Percentiles rank a stretch among this genome's conserved stretches.
Conservation (phyloP, 2,113 vertebrate species). For the Oplegnathus fasciatus region DNA sequence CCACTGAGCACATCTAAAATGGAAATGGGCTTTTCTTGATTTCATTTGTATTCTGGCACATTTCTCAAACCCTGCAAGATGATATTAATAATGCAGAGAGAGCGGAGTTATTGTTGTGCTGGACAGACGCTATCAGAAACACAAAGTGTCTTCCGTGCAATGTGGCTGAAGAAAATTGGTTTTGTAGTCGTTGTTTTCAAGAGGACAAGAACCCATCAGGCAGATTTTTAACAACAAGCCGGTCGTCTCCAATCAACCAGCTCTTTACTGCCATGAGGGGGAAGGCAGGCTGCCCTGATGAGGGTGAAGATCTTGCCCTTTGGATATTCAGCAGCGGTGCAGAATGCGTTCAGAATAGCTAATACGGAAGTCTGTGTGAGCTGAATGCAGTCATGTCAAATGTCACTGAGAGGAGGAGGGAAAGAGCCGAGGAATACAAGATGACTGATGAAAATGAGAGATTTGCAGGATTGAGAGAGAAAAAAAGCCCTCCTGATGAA, state of each 20-base stretch:
- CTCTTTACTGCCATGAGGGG: not conserved
- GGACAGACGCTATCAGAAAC: constrained; percentile 13
- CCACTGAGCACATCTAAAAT: constrained; percentile 8
- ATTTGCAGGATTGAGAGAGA: not conserved
- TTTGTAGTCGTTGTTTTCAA: not conserved
- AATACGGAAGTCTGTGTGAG: constrained; percentile 31
- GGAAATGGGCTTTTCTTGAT: constrained; percentile 18
- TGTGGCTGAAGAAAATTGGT: not conserved
- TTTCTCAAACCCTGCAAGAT: constrained; percentile 11
- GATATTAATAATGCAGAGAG: constrained; percentile 52
- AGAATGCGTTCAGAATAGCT: constrained; percentile 54
- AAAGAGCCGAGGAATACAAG: not conserved
- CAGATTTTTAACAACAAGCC: not conserved
- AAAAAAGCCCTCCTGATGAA: constrained; percentile 2
- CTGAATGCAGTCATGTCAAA: constrained; percentile 47
- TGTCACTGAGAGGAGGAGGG: constrained; percentile 11
- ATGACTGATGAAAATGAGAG: constrained; percentile 13
- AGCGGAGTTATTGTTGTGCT: not conserved
- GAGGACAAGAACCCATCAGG: not conserved
- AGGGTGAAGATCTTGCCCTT: constrained; percentile 53
- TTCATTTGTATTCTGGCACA: constrained; percentile 50
- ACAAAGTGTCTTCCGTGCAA: not conserved
- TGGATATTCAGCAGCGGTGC: constrained; percentile 27
- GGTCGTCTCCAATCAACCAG: not conserved
- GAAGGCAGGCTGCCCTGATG: not conserved